A percentile compares a stretch with the other conserved stretches of the same genome.
Evolutionary conservation across 2,888 invertebrate genomes (phyloP).

Genomic region (Syrista parreyssii): DNA sequence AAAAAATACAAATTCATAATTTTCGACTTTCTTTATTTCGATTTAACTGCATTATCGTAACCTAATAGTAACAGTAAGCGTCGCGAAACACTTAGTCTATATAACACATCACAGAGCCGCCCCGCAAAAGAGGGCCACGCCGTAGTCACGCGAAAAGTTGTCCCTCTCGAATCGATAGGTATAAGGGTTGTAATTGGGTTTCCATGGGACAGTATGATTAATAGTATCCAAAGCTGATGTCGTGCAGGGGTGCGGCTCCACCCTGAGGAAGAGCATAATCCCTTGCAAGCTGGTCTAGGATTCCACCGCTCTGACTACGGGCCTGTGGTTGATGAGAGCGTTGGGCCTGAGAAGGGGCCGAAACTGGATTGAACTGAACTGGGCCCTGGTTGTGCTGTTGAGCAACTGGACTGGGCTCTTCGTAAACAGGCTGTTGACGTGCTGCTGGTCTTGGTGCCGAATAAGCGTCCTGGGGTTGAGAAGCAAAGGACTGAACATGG

Average conservation of each 20-base stretch:
- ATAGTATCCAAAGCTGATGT: conserved; percentile 86
- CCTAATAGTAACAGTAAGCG: conserved; percentile 13
- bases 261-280: conserved; percentile 83
- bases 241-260: conserved; percentile 78
- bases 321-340: conserved; percentile 47
- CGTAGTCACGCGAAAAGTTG: conserved; percentile 5
- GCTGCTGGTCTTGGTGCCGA: conserved; percentile 38
- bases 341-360: conserved; percentile 52
- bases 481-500: conserved; percentile 41
- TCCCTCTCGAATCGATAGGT: not conserved
- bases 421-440: conserved; percentile 47
- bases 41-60: conserved; percentile 14
- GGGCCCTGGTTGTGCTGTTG: conserved; percentile 60
- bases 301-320: conserved; percentile 68
- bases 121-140: conserved; percentile 9
- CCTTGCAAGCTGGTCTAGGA: conserved; percentile 83
- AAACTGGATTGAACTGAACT: conserved; percentile 57
- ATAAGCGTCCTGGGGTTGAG: conserved; percentile 42
- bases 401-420: conserved; percentile 49
- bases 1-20: not conserved
- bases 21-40: conserved; percentile 7
- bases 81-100: conserved; percentile 11
- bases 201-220: conserved; percentile 66
- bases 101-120: conserved; percentile 21
- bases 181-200: conserved; percentile 25